Evolutionary conservation across 1,140 invertebrate species (phyloP).

Genomic region (Caerostris darwini): DNA sequence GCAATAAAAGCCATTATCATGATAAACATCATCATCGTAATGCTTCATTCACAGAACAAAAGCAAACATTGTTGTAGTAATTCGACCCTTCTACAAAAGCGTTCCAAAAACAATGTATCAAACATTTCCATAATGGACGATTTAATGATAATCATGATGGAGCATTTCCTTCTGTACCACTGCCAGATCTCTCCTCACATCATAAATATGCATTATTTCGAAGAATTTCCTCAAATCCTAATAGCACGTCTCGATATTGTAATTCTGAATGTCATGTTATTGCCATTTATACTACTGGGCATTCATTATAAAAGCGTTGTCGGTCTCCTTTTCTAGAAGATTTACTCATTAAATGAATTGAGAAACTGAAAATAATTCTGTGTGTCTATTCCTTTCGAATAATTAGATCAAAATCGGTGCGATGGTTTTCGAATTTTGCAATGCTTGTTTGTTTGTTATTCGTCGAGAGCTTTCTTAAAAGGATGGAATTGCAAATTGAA

Average conservation of each 20-base stretch:
- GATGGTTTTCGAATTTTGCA: too few species aligned
- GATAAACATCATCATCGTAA: not conserved
- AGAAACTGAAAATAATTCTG: too few species aligned
- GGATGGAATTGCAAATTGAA: too few species aligned
- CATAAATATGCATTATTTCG: too few species aligned
- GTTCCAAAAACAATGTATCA: not conserved
- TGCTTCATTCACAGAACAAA: not conserved
- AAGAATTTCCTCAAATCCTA: constrained; percentile 58
- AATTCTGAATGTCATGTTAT: constrained; percentile 42
- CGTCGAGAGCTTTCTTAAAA: too few species aligned
- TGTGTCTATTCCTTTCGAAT: too few species aligned
- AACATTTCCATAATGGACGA: not conserved
- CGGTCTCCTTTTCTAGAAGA: too few species aligned
- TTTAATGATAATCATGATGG: constrained; percentile 60
- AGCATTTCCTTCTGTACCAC: constrained; percentile 29
- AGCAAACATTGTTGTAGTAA: not conserved
- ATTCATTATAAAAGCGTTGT: too few species aligned
- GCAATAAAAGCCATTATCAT: not conserved
- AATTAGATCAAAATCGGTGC: too few species aligned
- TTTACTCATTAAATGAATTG: too few species aligned
- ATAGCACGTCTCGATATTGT: constrained; percentile 30
- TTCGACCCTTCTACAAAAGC: not conserved
- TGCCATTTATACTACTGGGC: constrained; percentile 9
- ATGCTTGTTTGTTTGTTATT: too few species aligned
- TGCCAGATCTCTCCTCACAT: constrained; percentile 20